Evolutionary conservation across 2,888 invertebrate genomes (phyloP).

Genomic region (Syritta pipiens): DNA sequence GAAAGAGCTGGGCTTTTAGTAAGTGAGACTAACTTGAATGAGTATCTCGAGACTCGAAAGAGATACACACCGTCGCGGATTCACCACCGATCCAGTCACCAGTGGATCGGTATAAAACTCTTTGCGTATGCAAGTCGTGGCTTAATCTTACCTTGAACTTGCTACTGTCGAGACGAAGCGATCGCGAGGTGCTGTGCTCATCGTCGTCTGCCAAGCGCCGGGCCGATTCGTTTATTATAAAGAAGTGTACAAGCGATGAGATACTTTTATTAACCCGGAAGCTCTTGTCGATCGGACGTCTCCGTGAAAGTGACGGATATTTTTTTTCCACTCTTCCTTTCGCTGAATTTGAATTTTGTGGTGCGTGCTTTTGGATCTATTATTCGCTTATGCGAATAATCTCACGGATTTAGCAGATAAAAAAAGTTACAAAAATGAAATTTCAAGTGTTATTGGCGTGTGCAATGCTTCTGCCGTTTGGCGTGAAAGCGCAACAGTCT

Average conservation of each 20-base stretch:
- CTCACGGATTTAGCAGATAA: conserved; percentile 26
- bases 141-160: conserved; percentile 80
- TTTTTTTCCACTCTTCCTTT: not conserved
- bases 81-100: not conserved
- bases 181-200: conserved; percentile 26
- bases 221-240: no score
- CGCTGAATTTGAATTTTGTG: not conserved
- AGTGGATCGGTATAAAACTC: conserved; percentile 76
- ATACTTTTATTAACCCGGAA: conserved; percentile 53
- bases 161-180: conserved; percentile 70
- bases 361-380: not conserved
- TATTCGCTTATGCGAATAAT: conserved; percentile 6
- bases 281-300: conserved; percentile 26
- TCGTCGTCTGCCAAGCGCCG: conserved; percentile 8
- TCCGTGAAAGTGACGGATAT: conserved; percentile 53
- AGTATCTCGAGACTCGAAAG: conserved; percentile 53
- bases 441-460: conserved; percentile 33
- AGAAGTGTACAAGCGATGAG: conserved; percentile 44
- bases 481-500: conserved; percentile 35
- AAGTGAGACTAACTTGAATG: conserved; percentile 22
- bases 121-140: conserved; percentile 79
- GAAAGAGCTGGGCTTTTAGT: conserved; percentile 27
- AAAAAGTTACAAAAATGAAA: conserved; percentile 25
- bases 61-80: conserved; percentile 16
- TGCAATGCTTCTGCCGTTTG: conserved; percentile 29